Conservation (phyloP, 2,797 vertebrate genomes). For the Pelochelys cantorii region DNA sequence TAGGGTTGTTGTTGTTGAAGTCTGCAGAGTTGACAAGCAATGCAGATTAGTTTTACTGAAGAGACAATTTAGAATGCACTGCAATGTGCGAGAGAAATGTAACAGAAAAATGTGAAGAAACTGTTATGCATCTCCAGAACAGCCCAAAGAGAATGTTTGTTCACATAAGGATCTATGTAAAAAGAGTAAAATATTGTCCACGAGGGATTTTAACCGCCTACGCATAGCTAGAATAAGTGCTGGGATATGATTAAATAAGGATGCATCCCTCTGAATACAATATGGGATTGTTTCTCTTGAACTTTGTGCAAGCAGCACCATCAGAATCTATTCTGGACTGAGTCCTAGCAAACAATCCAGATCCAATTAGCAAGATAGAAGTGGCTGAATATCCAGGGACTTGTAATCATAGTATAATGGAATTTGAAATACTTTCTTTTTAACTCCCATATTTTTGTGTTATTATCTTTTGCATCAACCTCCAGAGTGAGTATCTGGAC, state of each 20-base stretch:
- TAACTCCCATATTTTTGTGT: slow-evolving; percentile 1
- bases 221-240: slow-evolving; percentile 30
- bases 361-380: slow-evolving; percentile 50
- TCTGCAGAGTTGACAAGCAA: slow-evolving; percentile 9
- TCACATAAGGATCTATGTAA: slow-evolving; percentile 6
- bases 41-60: slow-evolving; percentile 4
- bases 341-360: slow-evolving; percentile 48
- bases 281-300: slow-evolving; percentile 41
- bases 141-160: slow-evolving; percentile 46
- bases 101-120: background rate
- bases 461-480: background rate
- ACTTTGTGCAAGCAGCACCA: slow-evolving; percentile 53
- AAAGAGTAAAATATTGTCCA: slow-evolving; percentile 42
- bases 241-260: slow-evolving; percentile 57
- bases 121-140: slow-evolving; percentile 3
- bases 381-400: slow-evolving; percentile 12
- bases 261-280: slow-evolving; percentile 22
- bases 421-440: slow-evolving; percentile 19
- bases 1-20: background rate
- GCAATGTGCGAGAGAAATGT: slow-evolving; percentile 26
- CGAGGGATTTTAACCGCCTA: slow-evolving; percentile 31
- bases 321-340: slow-evolving; percentile 38
- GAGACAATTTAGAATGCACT: slow-evolving; percentile 15
- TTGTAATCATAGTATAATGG: background rate
- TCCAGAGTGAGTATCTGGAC: background rate